Evolutionary conservation across 2,888 invertebrate species (phyloP).

Genomic region (Rhagonycha lutea): DNA sequence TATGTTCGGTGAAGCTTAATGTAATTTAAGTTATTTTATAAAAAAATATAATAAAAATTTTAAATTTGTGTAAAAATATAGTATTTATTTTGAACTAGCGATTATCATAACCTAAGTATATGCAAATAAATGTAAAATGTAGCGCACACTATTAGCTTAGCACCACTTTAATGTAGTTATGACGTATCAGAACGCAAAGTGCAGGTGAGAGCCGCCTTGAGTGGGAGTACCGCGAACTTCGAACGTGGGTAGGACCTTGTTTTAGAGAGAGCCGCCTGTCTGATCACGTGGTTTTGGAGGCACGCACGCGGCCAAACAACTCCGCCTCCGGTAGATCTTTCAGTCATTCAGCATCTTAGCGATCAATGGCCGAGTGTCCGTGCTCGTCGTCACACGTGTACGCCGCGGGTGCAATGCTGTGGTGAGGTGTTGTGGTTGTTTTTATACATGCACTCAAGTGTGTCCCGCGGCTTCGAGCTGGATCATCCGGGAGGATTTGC

Average conservation of each 20-base stretch:
- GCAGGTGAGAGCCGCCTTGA: slow-evolving; percentile 41
- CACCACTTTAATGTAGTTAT: slow-evolving; percentile 25
- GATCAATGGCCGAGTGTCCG: slow-evolving; percentile 70
- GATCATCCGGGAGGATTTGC: slow-evolving; percentile 77
- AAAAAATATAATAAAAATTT: not conserved
- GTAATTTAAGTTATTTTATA: not conserved
- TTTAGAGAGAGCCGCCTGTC: slow-evolving; percentile 43
- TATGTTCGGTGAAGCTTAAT: not conserved
- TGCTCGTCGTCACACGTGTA: slow-evolving; percentile 62
- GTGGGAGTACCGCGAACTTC: slow-evolving; percentile 48
- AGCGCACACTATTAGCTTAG: slow-evolving; percentile 15
- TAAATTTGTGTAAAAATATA: not conserved
- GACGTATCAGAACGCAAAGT: slow-evolving; percentile 29
- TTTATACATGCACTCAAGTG: slow-evolving; percentile 49
- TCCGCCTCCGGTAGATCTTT: slow-evolving; percentile 56
- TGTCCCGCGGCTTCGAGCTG: slow-evolving; percentile 58
- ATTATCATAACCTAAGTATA: not conserved
- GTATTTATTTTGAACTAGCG: too few species aligned
- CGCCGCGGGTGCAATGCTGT: slow-evolving; percentile 33
- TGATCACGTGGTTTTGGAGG: slow-evolving; percentile 58
- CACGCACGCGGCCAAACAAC: slow-evolving; percentile 60
- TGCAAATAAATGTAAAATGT: slow-evolving; percentile 1
- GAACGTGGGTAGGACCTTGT: slow-evolving; percentile 41
- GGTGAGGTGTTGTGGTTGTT: slow-evolving; percentile 36
- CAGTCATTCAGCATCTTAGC: slow-evolving; percentile 54